A percentile compares a stretch with the other conserved stretches of the same genome.
Evolutionary conservation across 92 coral and sea anemone genomes (phyloP).

Genomic region (Phenganax subtilis): DNA sequence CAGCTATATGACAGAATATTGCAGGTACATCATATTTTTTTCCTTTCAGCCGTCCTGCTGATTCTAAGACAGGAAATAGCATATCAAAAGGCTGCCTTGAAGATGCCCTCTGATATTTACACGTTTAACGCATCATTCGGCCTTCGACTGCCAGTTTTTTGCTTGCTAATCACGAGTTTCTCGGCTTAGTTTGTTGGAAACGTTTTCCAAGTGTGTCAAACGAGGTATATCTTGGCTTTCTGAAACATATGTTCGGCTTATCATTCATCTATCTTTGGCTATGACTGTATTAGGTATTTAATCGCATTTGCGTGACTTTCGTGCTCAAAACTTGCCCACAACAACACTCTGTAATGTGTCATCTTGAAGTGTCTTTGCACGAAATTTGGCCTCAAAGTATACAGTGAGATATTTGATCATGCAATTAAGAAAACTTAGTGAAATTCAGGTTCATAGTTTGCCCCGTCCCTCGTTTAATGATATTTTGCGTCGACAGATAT

Average conservation of each 20-base stretch:
- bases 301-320: slow-evolving; percentile 16
- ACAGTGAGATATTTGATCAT: too few relatives aligned
- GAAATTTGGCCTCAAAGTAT: background rate
- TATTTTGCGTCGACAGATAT: too few relatives aligned
- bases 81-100: slow-evolving; percentile 1
- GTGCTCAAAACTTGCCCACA: slow-evolving; percentile 2
- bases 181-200: background rate
- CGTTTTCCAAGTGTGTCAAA: background rate
- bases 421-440: too few relatives aligned
- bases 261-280: slow-evolving; percentile 25
- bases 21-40: slow-evolving; percentile 54
- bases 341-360: background rate
- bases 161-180: background rate
- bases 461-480: too few relatives aligned
- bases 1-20: slow-evolving; percentile 75
- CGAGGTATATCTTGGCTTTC: background rate
- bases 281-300: slow-evolving; percentile 16
- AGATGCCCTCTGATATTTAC: background rate
- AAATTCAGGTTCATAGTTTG: too few relatives aligned
- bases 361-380: background rate
- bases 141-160: background rate
- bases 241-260: slow-evolving; percentile 9
- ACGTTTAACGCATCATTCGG: background rate
- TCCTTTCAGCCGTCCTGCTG: background rate
- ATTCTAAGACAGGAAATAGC: slow-evolving; percentile 1